phyloP scores from a whole-genome alignment of 2,888 invertebrate genomes.

The Andrena fulva region DNA sequence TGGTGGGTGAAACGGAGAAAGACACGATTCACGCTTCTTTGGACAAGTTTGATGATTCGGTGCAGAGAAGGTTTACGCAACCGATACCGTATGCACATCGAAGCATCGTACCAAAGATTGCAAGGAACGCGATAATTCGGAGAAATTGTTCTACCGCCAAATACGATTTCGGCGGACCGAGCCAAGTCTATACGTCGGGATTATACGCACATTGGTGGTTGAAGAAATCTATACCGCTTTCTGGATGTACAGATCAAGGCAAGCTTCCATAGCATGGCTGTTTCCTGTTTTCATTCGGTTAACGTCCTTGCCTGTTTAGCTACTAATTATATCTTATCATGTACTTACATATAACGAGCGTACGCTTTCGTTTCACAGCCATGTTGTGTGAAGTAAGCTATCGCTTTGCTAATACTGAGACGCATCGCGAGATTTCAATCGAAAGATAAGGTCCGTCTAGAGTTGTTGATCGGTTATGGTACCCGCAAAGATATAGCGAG shows the following conservation, averaged over 20 bases:
- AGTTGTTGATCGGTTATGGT: background rate
- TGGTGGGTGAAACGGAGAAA: constrained; percentile 26
- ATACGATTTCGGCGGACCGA: constrained; percentile 72
- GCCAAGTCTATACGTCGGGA: constrained; percentile 91
- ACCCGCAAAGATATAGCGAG: too few species aligned
- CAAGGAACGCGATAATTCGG: constrained; percentile 50
- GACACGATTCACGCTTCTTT: constrained; percentile 15
- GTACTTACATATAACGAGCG: constrained; percentile 54
- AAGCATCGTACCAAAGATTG: constrained; percentile 65
- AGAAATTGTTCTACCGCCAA: constrained; percentile 14
- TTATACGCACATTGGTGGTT: constrained; percentile 97
- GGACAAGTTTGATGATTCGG: constrained; percentile 29
- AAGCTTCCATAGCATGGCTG: constrained; percentile 85
- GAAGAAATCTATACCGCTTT: constrained; percentile 87
- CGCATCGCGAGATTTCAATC: constrained; percentile 14
- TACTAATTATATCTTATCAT: constrained; percentile 73
- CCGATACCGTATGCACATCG: constrained; percentile 73
- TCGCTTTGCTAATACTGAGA: constrained; percentile 77
- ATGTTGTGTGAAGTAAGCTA: constrained; percentile 85
- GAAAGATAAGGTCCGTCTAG: background rate
- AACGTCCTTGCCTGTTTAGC: constrained; percentile 64
- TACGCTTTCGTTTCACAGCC: constrained; percentile 81
- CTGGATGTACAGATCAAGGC: constrained; percentile 81
- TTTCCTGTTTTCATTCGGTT: constrained; percentile 73
- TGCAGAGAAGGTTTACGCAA: constrained; percentile 72